Evolutionary conservation across 1,140 invertebrate species (phyloP), one percentile per base, ranked within the genome.

Genomic region (Stegodyphus mimosarum): DNA sequence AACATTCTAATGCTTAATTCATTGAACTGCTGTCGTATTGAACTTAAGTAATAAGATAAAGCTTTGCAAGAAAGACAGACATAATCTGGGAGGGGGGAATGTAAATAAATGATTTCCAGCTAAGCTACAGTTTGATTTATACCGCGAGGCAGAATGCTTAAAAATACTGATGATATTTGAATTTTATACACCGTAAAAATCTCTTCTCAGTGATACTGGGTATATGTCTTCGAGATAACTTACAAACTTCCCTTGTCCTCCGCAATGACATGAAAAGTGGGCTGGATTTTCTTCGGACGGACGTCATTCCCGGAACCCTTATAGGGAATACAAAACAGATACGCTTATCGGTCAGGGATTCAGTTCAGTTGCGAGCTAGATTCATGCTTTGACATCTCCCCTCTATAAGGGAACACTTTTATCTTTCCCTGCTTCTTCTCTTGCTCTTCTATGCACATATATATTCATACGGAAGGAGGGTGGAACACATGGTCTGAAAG

Each of bases 231-330:
- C 33, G 33, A 33, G 33, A 33, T 33, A 33, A 33, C 33, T 33
- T 33, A 33, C 33, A 33, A 33, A 33, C 60, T 63, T 11, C 7
- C 60, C 11, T 13, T n/a, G n/a, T 13, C n/a, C n/a, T 18, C 17
- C n/a, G 66, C n/a, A 33, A 33, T 67, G 66, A 9, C 66, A 67
- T 67, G 66, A 67, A 67, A 67, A 67, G 66, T 67, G 33, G n/a
- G n/a, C 60, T 63, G 60, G 60, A n/a, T 11, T 63, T 63, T 63
- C n/a, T n/a, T 63, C 5, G 60, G n/a, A n/a, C 15, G 66, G 7
- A 18, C 17, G n/a, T 6, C 7, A 67, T 67, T 67, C n/a, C 15
- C n/a, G 66, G 0, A 67, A 7, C 66, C 7, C 17, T 67, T 10
- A 67, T 9, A 18, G 66, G 66, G 66, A 67, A 67, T 67, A 67